Percentiles rank a stretch among this genome's conserved stretches.
phyloP scores from a whole-genome alignment of 2,888 invertebrate genomes.

The Syrista parreyssii region DNA sequence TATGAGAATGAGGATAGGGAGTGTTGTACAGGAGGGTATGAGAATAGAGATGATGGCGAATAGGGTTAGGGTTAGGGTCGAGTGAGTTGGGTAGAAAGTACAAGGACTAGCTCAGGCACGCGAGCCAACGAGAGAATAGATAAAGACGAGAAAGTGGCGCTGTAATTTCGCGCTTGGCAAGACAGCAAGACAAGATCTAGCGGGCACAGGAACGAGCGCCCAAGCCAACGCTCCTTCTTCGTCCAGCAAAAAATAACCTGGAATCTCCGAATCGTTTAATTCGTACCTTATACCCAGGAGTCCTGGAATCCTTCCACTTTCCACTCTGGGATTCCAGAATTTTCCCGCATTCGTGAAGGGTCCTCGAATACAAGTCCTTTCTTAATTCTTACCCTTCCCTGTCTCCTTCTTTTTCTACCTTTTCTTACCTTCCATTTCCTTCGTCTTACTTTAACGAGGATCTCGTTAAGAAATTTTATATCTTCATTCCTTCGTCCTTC shows the following conservation, averaged over 20 bases:
- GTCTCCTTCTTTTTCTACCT: not conserved
- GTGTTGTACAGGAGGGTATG: not conserved
- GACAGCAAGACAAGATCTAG: constrained; percentile 25
- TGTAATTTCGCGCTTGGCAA: constrained; percentile 44
- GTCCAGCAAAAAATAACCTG: constrained; percentile 1
- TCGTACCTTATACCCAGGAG: constrained; percentile 9
- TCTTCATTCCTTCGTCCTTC: not conserved
- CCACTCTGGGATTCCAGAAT: not conserved
- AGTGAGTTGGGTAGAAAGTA: not conserved
- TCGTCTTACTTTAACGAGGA: not conserved
- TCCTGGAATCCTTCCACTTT: not conserved
- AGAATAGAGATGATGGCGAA: not conserved
- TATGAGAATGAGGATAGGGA: not conserved
- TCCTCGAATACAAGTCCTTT: not conserved
- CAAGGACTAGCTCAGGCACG: not conserved
- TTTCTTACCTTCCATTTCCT: not conserved
- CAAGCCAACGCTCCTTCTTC: not conserved
- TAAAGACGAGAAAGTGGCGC: constrained; percentile 21
- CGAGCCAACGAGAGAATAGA: not conserved
- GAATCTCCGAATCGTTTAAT: constrained; percentile 31
- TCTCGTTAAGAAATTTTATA: not conserved
- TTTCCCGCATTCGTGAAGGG: not conserved
- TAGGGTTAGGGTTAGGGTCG: not conserved
- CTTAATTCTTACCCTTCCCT: not conserved
- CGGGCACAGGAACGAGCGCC: not conserved